Percentiles rank a stretch among this genome's conserved stretches.
These are phyloP conservation scores for Dicrostonyx torquatus DNA, from an alignment of 2,797 vertebrate species.

Conservation along the genomic window DNA sequence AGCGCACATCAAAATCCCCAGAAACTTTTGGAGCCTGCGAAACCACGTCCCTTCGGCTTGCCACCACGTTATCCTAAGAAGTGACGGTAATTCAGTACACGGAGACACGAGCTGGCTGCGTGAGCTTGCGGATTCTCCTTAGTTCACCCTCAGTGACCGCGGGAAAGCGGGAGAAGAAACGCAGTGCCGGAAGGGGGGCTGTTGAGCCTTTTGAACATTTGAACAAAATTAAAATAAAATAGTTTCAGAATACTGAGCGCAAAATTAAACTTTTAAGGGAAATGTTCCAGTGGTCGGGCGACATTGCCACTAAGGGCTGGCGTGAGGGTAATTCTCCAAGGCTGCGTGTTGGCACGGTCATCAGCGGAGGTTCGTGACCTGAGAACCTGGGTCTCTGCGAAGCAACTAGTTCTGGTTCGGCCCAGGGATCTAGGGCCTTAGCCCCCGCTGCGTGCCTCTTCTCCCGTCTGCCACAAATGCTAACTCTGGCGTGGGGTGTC, in stretches of 20 bases:
- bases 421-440: neutral
- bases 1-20: neutral
- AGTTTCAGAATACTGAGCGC: neutral
- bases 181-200: fast-evolving
- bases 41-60: neutral
- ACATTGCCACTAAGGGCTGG: neutral
- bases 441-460: neutral
- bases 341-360: fast-evolving
- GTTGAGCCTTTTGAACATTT: no score
- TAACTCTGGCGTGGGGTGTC: neutral
- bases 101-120: fast-evolving
- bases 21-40: neutral
- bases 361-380: fast-evolving
- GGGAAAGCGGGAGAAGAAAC: fast-evolving
- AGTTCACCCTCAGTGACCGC: fast-evolving
- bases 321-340: neutral
- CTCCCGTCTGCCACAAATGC: no score
- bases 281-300: neutral
- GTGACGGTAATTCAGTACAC: fast-evolving
- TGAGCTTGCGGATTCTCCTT: fast-evolving
- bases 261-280: neutral
- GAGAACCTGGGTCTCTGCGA: neutral
- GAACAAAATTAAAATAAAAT: neutral
- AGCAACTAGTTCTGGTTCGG: neutral
- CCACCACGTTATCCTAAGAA: neutral